phyloP scores from a whole-genome alignment of 2,113 vertebrate species.

The Callocephalon fimbriatum region DNA sequence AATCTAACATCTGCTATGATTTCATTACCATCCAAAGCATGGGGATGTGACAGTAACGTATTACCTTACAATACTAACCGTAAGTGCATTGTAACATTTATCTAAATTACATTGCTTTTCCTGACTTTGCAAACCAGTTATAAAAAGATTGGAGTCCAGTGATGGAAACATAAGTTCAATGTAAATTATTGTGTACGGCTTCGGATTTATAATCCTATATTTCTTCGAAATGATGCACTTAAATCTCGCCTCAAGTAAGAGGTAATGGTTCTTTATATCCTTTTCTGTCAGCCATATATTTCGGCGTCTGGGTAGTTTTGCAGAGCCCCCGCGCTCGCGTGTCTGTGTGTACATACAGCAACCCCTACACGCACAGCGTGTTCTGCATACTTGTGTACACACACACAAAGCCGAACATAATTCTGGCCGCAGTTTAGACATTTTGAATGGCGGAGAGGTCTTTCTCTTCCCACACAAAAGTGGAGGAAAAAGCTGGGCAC shows the following conservation, averaged over 20 bases:
- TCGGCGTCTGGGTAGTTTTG: not conserved
- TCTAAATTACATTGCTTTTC: constrained; percentile 77
- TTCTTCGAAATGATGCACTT: constrained; percentile 52
- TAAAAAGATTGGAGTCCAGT: constrained; percentile 64
- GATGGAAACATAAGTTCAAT: constrained; percentile 61
- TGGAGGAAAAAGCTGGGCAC: not conserved
- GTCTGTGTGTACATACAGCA: constrained; percentile 54
- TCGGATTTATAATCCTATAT: constrained; percentile 59
- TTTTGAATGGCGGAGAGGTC: constrained; percentile 39
- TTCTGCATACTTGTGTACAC: constrained; percentile 18
- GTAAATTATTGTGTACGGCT: constrained; percentile 61
- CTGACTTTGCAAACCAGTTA: constrained; percentile 75
- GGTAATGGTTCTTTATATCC: constrained; percentile 60
- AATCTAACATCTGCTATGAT: constrained; percentile 71
- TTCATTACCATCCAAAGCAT: constrained; percentile 73
- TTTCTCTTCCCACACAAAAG: not conserved
- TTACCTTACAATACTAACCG: constrained; percentile 61
- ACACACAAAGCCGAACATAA: constrained; percentile 39
- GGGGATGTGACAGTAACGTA: constrained; percentile 71
- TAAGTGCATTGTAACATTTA: constrained; percentile 72
- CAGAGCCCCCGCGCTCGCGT: constrained; percentile 6
- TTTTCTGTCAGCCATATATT: constrained; percentile 34
- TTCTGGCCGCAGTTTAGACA: not conserved
- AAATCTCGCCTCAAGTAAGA: constrained; percentile 55
- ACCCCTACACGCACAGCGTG: constrained; percentile 22